Evolutionary conservation across 2,888 invertebrate species (phyloP).

Genomic region (Metellina segmentata): DNA sequence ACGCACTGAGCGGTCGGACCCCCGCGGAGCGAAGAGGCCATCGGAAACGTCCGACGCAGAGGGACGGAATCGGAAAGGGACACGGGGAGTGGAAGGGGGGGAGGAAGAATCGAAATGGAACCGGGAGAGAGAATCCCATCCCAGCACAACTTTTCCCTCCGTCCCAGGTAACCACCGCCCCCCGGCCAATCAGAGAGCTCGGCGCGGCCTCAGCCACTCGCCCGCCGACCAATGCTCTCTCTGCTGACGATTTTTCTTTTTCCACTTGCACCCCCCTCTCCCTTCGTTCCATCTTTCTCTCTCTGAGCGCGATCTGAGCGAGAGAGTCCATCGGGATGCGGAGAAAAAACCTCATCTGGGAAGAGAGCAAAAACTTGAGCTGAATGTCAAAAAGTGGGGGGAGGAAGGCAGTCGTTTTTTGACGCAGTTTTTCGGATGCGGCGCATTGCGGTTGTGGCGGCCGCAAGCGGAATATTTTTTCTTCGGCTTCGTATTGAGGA

Average conservation of each 20-base stretch:
- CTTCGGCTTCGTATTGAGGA: neutral
- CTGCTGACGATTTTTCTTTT: constrained; percentile 21
- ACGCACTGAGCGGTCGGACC: neutral
- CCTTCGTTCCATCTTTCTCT: constrained; percentile 3
- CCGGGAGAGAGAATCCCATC: constrained; percentile 37
- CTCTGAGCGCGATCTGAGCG: neutral
- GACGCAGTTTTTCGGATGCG: constrained; percentile 43
- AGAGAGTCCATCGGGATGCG: neutral
- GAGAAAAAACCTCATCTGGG: constrained; percentile 14
- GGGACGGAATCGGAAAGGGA: constrained; percentile 32
- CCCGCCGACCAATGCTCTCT: constrained; percentile 66
- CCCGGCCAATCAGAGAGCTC: constrained; percentile 68
- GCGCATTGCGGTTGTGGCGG: constrained; percentile 46
- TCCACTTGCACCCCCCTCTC: neutral
- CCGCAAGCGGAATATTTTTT: constrained; percentile 10
- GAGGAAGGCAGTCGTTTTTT: constrained; percentile 17
- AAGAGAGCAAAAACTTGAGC: constrained; percentile 36
- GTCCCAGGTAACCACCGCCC: constrained; percentile 72
- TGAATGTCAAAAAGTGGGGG: constrained; percentile 38
- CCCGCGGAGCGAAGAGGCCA: constrained; percentile 49
- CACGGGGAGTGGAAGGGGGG: constrained; percentile 7
- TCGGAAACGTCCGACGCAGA: constrained; percentile 54
- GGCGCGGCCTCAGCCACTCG: constrained; percentile 66
- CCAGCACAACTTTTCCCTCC: constrained; percentile 56
- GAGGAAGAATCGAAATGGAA: constrained; percentile 18